Conservation (phyloP, 2,797 vertebrate species). For the Rhinella marina region DNA sequence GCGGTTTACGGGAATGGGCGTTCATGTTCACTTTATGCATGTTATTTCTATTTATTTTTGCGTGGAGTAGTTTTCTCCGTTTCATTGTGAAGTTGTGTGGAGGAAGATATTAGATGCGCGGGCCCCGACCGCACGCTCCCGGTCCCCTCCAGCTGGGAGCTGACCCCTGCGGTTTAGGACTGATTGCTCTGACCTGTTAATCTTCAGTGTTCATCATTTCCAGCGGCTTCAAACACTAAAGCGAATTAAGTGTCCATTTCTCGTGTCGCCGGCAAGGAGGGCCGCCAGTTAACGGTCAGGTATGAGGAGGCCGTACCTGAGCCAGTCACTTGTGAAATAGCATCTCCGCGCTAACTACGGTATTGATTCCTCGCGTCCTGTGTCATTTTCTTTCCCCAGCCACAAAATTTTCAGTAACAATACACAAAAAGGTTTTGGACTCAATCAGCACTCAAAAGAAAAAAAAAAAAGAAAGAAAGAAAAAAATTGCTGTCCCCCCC, state of each 20-base stretch:
- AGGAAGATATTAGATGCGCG: background rate
- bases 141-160: constrained; percentile 19
- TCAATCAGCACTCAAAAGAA: constrained; percentile 71
- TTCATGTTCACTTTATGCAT: too few relatives aligned
- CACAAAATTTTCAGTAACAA: constrained; percentile 78
- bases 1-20: too few relatives aligned
- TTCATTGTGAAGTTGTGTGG: background rate
- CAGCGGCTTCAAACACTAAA: constrained; percentile 72
- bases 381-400: constrained; percentile 80
- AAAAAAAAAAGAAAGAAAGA: constrained; percentile 63
- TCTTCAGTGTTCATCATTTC: constrained; percentile 73
- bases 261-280: constrained; percentile 79
- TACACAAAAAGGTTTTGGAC: constrained; percentile 73
- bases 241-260: constrained; percentile 80
- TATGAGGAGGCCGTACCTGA: constrained; percentile 77
- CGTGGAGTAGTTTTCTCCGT: background rate
- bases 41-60: too few relatives aligned
- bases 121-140: background rate
- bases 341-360: constrained; percentile 91
- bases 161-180: constrained; percentile 41
- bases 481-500: constrained; percentile 73
- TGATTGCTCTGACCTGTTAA: constrained; percentile 73
- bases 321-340: constrained; percentile 97
- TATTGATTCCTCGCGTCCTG: constrained; percentile 86
- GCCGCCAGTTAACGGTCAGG: constrained; percentile 90